Conservation (phyloP, 2,113 vertebrate genomes). For the Pituophis catenifer region DNA sequence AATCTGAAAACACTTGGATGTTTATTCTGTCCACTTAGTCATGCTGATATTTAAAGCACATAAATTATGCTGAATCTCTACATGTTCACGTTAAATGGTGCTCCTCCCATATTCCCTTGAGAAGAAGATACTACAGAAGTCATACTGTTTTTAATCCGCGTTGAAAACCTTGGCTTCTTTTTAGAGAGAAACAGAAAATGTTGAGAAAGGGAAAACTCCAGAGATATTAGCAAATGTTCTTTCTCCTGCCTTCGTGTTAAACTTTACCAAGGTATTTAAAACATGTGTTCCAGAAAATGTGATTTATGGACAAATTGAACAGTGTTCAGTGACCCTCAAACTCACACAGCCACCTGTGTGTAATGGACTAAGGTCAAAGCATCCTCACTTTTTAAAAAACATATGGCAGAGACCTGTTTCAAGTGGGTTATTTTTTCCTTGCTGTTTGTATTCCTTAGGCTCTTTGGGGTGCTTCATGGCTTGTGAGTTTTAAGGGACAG, state of each 20-base stretch:
- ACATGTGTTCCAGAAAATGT: constrained; percentile 25
- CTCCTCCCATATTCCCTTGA: neutral
- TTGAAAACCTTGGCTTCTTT: neutral
- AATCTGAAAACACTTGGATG: neutral
- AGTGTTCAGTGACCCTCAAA: constrained; percentile 20
- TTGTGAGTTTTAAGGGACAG: neutral
- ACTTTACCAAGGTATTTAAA: constrained; percentile 15
- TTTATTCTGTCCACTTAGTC: neutral
- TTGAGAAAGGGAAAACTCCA: neutral
- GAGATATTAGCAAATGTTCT: neutral
- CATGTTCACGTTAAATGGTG: neutral
- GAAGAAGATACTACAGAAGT: neutral
- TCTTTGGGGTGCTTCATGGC: neutral
- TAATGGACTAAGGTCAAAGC: neutral
- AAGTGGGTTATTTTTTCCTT: neutral
- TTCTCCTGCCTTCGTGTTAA: neutral
- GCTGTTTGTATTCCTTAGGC: neutral
- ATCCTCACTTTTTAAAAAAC: neutral
- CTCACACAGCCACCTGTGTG: neutral
- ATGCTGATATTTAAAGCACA: neutral
- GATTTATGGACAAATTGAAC: constrained; percentile 17
- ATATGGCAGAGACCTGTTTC: neutral
- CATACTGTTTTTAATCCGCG: neutral
- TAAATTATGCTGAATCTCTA: neutral
- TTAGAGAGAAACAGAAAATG: neutral